A percentile compares a stretch with the other conserved stretches of the same genome.
These are phyloP conservation scores for Serinus canaria DNA, from an alignment of 2,113 vertebrate genomes.

Conservation along the genomic window DNA sequence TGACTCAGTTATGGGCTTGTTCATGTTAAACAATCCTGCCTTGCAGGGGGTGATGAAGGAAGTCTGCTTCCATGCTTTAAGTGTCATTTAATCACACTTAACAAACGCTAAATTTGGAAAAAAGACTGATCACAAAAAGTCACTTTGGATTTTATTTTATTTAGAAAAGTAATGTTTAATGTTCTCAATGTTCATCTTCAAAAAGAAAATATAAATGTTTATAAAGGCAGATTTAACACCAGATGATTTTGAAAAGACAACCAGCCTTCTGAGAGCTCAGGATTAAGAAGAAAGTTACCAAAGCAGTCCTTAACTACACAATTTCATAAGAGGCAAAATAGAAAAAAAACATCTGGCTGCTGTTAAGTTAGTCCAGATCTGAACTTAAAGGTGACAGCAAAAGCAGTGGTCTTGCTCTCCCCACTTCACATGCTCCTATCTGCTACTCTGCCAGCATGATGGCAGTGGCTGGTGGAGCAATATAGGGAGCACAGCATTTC, in stretches of 20 bases:
- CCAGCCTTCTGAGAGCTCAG: not conserved
- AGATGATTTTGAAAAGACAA: not conserved
- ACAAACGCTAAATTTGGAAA: not conserved
- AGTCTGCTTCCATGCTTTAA: not conserved
- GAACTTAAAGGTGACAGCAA: not conserved
- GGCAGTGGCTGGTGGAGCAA: not conserved
- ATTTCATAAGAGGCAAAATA: not conserved
- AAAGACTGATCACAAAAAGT: not conserved
- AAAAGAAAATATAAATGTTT: not conserved
- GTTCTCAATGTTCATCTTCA: not conserved
- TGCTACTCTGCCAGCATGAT: not conserved
- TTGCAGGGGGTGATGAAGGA: not conserved
- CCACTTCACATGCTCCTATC: not conserved
- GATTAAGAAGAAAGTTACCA: not conserved
- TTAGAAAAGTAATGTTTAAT: not conserved
- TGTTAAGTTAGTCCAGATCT: not conserved
- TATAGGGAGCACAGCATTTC: not conserved
- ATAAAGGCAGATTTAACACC: not conserved
- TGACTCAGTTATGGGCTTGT: not conserved
- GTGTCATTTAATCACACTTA: not conserved
- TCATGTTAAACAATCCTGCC: not conserved
- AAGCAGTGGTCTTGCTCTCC: not conserved
- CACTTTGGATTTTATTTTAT: not conserved
- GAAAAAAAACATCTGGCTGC: not conserved
- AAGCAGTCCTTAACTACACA: not conserved